Percentiles rank a stretch among this genome's conserved stretches.
Evolutionary conservation across 2,113 vertebrate species (phyloP).

Genomic region (Cyprinodon tularosa): DNA sequence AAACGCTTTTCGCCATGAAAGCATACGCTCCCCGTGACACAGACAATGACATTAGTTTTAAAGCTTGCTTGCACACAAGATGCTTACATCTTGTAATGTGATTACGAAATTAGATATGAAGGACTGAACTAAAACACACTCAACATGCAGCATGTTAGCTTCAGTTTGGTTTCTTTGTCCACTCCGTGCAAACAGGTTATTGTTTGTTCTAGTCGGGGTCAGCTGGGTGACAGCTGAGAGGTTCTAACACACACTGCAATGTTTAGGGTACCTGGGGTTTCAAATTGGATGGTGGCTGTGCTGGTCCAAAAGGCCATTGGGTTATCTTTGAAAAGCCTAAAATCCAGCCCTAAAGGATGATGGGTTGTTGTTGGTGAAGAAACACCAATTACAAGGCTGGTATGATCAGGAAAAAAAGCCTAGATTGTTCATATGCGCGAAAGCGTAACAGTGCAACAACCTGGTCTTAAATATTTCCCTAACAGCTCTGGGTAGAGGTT

Average conservation of each 20-base stretch:
- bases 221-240: constrained; percentile 76
- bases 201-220: constrained; percentile 70
- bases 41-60: neutral
- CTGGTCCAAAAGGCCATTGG: constrained; percentile 99
- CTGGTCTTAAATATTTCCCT: neutral
- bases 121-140: constrained; percentile 51
- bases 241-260: constrained; percentile 80
- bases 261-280: constrained; percentile 91
- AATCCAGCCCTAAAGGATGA: constrained; percentile 98
- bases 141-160: constrained; percentile 73
- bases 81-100: neutral
- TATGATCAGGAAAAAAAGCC: constrained; percentile 46
- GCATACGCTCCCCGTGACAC: neutral
- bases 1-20: too few species aligned
- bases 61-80: neutral
- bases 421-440: constrained; percentile 24
- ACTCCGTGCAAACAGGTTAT: constrained; percentile 80
- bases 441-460: neutral
- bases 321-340: constrained; percentile 99
- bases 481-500: neutral
- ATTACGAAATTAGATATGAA: constrained; percentile 4
- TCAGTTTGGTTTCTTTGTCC: constrained; percentile 40
- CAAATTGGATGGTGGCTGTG: constrained; percentile 86
- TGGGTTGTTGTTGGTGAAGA: constrained; percentile 68
- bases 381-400: constrained; percentile 65